Evolutionary conservation across 2,113 vertebrate species (phyloP).

Genomic region (Pterocles gutturalis): DNA sequence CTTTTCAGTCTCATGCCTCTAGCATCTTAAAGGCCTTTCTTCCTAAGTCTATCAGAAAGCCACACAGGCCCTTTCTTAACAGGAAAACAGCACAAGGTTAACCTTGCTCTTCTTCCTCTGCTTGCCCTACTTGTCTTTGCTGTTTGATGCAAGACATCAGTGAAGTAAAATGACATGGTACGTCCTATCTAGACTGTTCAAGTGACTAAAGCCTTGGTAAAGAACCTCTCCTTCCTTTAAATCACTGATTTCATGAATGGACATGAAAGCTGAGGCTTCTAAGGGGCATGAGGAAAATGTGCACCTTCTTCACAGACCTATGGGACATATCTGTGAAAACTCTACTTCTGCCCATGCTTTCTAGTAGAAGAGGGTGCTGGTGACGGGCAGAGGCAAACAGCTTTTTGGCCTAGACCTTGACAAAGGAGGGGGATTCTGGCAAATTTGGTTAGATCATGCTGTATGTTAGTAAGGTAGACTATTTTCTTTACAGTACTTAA

Average conservation of each 20-base stretch:
- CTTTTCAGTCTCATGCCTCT: background rate
- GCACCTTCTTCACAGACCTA: background rate
- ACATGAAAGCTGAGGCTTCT: rapidly evolving
- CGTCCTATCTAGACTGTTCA: background rate
- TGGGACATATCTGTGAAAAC: rapidly evolving
- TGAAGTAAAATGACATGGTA: background rate
- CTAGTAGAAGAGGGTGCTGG: background rate
- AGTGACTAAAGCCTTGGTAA: background rate
- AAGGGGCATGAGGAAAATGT: background rate
- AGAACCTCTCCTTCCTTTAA: background rate
- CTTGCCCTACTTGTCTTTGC: background rate
- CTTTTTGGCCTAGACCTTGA: background rate
- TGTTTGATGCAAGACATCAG: background rate
- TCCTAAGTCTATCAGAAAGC: background rate
- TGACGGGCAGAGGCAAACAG: background rate
- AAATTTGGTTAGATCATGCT: background rate
- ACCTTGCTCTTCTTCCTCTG: background rate
- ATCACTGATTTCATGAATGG: background rate
- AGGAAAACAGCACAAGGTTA: background rate
- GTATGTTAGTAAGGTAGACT: background rate
- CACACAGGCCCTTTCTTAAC: background rate
- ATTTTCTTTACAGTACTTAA: rapidly evolving
- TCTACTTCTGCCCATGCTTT: background rate
- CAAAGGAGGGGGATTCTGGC: background rate
- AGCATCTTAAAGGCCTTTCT: background rate